phyloP scores from a whole-genome alignment of 2,113 vertebrate genomes.

The Toxotes chatareus region DNA sequence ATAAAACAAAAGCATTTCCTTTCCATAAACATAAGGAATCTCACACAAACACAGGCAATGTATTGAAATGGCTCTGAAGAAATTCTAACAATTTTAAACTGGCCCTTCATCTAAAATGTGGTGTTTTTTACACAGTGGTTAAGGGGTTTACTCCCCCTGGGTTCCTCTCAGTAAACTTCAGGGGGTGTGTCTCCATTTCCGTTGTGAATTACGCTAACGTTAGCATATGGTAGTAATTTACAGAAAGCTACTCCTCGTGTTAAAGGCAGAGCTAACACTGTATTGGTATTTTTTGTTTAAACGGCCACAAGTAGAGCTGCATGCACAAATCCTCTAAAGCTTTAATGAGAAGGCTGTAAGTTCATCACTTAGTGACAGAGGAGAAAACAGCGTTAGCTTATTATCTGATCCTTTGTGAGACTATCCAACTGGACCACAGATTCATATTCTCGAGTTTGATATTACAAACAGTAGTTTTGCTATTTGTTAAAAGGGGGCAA shows the following conservation, averaged over 20 bases:
- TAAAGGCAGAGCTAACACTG: conserved; percentile 34
- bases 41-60: neutral
- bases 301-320: neutral
- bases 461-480: conserved; percentile 4
- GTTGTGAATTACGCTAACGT: conserved; percentile 59
- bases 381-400: neutral
- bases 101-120: conserved; percentile 28
- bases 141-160: conserved; percentile 33
- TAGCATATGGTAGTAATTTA: conserved; percentile 67
- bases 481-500: conserved; percentile 14
- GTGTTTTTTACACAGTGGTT: conserved; percentile 51
- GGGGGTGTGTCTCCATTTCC: conserved; percentile 60
- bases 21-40: neutral
- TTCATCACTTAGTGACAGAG: conserved; percentile 10
- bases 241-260: conserved; percentile 34
- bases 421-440: neutral
- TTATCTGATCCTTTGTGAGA: conserved; percentile 11
- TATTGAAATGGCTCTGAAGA: neutral
- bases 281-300: neutral
- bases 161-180: conserved; percentile 61
- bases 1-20: neutral
- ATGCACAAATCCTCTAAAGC: conserved; percentile 21
- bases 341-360: conserved; percentile 1
- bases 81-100: conserved; percentile 34
- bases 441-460: conserved; percentile 1